Evolutionary conservation across 2,113 vertebrate species (phyloP), one percentile per base, ranked within the genome.

Genomic region (Rhinolophus ferrumequinum): DNA sequence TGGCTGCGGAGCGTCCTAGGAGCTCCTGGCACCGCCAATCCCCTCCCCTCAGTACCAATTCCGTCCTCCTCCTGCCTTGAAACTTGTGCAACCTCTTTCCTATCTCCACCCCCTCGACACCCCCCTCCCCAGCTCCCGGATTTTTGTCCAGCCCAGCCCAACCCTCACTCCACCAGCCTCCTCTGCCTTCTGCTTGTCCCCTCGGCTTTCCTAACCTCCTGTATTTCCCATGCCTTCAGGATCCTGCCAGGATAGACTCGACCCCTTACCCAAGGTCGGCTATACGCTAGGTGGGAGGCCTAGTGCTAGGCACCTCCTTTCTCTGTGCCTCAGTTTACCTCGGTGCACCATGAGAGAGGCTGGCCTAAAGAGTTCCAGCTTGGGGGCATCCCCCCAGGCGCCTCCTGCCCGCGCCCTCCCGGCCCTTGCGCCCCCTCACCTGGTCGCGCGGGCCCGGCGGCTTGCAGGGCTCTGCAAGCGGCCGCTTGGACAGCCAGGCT

Each of bases 381-480:
- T 2, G 28, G 28, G 56, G 18, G 2, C 8, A 47, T 7, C 15
- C 3, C 58, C 79, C 21, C 13, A 1, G 41, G 11, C 13, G 9
- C 44, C 8, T 1, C 38, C 26, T 19, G 67, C 64, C 62, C 97
- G 3, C 28, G 24, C 97, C 96, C 92, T 96, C 88, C 92, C 0
- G 56, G 79, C 30, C 67, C 90, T 81, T 56, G 92, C 60, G 21
- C 79, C 67, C 44, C 30, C 97, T 97, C 96, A 98, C 97, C 97
- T 97, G 97, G 94, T 69, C 56, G 80, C 56, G 52, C 72, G 2
- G 88, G 81, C 16, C 98, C 97, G 21, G 98, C 97, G 22, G 98
- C 98, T 44, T 93, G 87, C 30, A 98, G 96, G 24, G 98, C 98
- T 33, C 96, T 87, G 90, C 97, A 97, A 72, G 98, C 98, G 70